These are phyloP conservation scores for Synanthedon myopaeformis DNA, from an alignment of 2,888 invertebrate genomes.

Conservation along the genomic window DNA sequence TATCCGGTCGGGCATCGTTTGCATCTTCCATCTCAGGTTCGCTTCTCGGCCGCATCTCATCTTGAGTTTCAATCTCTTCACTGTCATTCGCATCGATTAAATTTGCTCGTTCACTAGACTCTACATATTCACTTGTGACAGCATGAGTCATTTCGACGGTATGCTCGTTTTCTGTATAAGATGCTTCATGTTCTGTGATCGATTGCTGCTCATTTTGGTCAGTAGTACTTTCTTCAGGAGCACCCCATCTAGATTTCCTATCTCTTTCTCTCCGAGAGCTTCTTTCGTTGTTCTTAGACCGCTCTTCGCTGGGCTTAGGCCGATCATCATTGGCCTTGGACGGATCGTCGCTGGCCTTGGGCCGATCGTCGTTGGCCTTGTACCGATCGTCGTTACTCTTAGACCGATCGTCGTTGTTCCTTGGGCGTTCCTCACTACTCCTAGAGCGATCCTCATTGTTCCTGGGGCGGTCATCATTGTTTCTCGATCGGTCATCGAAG, in stretches of 20 bases:
- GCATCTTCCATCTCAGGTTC: background rate
- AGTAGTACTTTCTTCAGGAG: constrained; percentile 4
- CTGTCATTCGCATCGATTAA: background rate
- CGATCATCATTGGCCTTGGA: background rate
- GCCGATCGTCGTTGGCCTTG: constrained; percentile 6
- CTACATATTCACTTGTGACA: background rate
- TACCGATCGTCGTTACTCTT: constrained; percentile 5
- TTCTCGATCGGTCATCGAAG: constrained; percentile 23
- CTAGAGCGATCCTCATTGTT: constrained; percentile 14
- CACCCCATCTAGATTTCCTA: constrained; percentile 33
- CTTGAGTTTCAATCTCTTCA: background rate
- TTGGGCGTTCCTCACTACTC: background rate
- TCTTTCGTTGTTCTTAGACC: constrained; percentile 7
- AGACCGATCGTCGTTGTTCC: constrained; percentile 6
- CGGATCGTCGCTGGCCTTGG: constrained; percentile 3
- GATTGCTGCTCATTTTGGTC: background rate
- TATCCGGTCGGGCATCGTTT: background rate
- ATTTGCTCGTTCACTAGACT: background rate
- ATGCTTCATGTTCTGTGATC: background rate
- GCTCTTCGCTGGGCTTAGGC: constrained; percentile 5
- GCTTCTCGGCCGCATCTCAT: background rate
- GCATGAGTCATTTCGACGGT: background rate
- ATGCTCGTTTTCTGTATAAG: background rate
- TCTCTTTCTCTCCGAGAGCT: constrained; percentile 39
- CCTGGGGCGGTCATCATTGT: background rate